Evolutionary conservation across 1,140 invertebrate species (phyloP).

Genomic region (Nixonia krombeini): DNA sequence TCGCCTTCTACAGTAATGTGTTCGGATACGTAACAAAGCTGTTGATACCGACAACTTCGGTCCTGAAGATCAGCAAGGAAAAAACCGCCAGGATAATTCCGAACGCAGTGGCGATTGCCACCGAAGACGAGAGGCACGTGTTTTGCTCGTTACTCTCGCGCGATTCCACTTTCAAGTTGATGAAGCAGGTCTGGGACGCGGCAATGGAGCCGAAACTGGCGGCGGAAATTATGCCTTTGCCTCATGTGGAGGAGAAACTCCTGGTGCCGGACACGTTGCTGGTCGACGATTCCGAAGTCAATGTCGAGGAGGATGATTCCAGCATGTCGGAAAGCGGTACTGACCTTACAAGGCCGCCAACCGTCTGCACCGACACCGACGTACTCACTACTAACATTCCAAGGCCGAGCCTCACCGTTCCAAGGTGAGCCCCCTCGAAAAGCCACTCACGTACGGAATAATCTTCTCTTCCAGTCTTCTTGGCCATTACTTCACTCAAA

Average conservation of each 20-base stretch:
- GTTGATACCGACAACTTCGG: slow-evolving; percentile 84
- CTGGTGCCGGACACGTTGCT: slow-evolving; percentile 52
- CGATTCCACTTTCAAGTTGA: slow-evolving; percentile 87
- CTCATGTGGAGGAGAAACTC: slow-evolving; percentile 53
- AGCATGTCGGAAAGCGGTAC: slow-evolving; percentile 70
- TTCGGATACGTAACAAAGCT: slow-evolving; percentile 93
- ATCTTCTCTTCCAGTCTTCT: background rate
- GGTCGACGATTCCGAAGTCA: slow-evolving; percentile 59
- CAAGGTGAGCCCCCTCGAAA: slow-evolving; percentile 39
- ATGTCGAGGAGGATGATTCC: slow-evolving; percentile 68
- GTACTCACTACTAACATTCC: slow-evolving; percentile 42
- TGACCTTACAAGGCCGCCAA: slow-evolving; percentile 58
- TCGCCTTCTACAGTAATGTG: slow-evolving; percentile 96
- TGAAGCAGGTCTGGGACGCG: slow-evolving; percentile 83
- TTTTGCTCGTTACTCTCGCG: slow-evolving; percentile 91
- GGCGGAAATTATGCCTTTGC: slow-evolving; percentile 49
- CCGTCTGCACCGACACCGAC: slow-evolving; percentile 55
- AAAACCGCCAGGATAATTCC: slow-evolving; percentile 92
- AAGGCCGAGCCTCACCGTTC: slow-evolving; percentile 51
- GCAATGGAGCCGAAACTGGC: slow-evolving; percentile 56
- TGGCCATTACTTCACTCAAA: too few relatives aligned
- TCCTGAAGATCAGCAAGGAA: slow-evolving; percentile 90
- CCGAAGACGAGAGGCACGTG: slow-evolving; percentile 87
- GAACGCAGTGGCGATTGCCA: slow-evolving; percentile 90
- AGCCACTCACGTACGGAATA: background rate